Conservation (phyloP, 2,113 vertebrate genomes). For the Hystrix cristata region DNA sequence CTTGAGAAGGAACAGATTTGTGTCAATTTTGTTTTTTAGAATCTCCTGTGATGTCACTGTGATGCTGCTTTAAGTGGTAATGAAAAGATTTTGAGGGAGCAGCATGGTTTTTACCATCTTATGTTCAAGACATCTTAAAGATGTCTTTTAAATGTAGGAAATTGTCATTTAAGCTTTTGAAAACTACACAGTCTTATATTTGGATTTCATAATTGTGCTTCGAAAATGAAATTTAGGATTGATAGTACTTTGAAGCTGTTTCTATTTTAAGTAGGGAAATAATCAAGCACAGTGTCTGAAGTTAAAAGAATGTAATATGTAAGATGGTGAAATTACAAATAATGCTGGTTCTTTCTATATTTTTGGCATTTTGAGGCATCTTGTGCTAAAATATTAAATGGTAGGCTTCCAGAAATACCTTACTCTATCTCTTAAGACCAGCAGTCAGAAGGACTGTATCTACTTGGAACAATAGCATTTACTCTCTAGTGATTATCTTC, state of each 20-base stretch:
- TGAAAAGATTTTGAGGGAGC: not conserved
- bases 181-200: not conserved
- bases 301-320: not conserved
- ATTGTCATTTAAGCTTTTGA: slow-evolving; percentile 14
- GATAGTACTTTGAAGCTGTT: not conserved
- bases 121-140: not conserved
- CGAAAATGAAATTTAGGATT: slow-evolving; percentile 10
- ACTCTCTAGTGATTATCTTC: not conserved
- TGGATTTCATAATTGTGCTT: not conserved
- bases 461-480: not conserved
- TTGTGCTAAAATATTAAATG: not conserved
- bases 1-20: not conserved
- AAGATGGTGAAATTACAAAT: not conserved
- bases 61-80: not conserved
- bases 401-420: not conserved
- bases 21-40: not conserved
- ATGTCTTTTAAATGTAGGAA: not conserved
- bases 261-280: not conserved
- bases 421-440: not conserved
- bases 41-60: not conserved
- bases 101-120: not conserved
- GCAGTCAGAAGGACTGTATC: not conserved
- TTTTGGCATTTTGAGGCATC: not conserved
- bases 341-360: not conserved
- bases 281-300: not conserved